phyloP scores from a whole-genome alignment of 2,888 invertebrate genomes.

The Chalcis sispes region DNA sequence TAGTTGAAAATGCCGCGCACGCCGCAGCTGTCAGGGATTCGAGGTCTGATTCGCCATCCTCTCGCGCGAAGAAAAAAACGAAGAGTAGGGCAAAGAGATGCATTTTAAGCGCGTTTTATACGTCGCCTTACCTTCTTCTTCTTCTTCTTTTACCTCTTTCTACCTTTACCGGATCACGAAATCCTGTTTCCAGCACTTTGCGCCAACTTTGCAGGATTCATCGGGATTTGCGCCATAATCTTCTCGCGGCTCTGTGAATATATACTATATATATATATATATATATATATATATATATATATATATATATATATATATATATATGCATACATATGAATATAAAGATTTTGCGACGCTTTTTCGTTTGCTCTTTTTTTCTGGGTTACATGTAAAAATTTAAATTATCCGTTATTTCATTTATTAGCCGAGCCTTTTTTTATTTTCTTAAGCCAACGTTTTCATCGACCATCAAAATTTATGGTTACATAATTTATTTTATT shows the following conservation, averaged over 20 bases:
- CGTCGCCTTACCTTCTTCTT: neutral
- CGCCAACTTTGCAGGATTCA: constrained; percentile 40
- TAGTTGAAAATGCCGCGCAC: constrained; percentile 38
- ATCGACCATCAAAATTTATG: too few species aligned
- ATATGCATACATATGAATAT: too few species aligned
- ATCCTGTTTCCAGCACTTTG: constrained; percentile 52
- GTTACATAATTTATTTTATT: too few species aligned
- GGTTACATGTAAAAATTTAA: constrained; percentile 6
- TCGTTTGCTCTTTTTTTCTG: too few species aligned
- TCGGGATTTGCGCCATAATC: constrained; percentile 36
- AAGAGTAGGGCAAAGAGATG: constrained; percentile 39
- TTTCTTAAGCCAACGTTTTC: too few species aligned
- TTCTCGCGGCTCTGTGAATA: constrained; percentile 20
- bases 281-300: neutral
- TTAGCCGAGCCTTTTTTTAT: too few species aligned
- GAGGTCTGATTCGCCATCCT: constrained; percentile 21
- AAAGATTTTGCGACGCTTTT: too few species aligned
- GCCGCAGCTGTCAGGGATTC: constrained; percentile 52
- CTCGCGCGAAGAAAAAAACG: neutral
- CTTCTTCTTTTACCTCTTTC: neutral
- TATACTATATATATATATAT: constrained; percentile 11
- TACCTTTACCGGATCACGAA: constrained; percentile 20
- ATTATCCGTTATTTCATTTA: constrained; percentile 23
- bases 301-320: too few species aligned
- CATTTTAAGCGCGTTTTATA: constrained; percentile 53